Base-by-base conservation (phyloP, 2,113 vertebrate genomes). In the Rissa tridactyla region DNA sequence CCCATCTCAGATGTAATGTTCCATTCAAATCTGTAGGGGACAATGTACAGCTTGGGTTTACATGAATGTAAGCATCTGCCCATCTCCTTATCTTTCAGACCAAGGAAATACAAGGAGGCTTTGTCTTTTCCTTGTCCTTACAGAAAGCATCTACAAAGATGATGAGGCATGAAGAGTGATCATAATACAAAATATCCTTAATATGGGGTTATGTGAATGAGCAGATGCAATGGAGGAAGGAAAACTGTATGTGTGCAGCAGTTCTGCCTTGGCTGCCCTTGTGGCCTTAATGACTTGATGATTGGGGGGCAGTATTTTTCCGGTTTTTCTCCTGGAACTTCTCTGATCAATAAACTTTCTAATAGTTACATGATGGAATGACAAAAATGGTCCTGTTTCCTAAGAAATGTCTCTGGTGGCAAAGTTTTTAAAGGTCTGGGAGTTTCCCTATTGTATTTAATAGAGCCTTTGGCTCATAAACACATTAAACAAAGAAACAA, bases 401-500 rank as follows among this genome's bases (percentile, higher is more conserved):
- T 91, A 90, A 95, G 91, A 91, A 85, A 87, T 70, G 84, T 77
- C 95, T 77, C 94, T 91, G 46, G 75, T 90, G 92, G 87, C 82
- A 71, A 93, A 92, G 66, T 75, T 96, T 96, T 95, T 96, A 91
- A 96, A 96, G 89, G 84, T 97, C 92, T 97, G 89, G 84, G 91
- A 97, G 91, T 95, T 94, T 83, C 87, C 81, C 92, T 85, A 82
- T 94, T 97, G 94, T 95, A 60, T 90, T 95, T 95, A 95, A 89
- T 91, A 54, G 86, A 51, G 86, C 75, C 60, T 89, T 95, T 94
- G 92, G 81, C 96, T 97, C 91, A 92, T 94, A 94, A 96, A 93
- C 92, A 92, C 81, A 82, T 95, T 97, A 92, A 95, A 91, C 89
- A 97, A 97, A 95, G 95, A 97, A 97, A 97, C 92, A 97, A 97